Base-by-base conservation (phyloP, 2,888 invertebrate species). In the Priocnemis perturbator region DNA sequence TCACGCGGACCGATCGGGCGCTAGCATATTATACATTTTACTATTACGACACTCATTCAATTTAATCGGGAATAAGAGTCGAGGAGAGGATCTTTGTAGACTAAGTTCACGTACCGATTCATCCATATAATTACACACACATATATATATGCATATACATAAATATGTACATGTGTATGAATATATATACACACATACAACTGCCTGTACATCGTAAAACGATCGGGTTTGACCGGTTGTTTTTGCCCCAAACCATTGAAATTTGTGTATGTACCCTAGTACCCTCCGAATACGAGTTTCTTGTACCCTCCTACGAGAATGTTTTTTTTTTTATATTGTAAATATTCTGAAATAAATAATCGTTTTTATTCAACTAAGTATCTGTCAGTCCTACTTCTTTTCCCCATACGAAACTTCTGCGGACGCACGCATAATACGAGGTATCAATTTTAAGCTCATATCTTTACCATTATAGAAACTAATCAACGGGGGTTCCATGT, bases 321-420 rank as follows among this genome's bases (percentile, higher is more conserved):
- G 77, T 85, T 81, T 85, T 85, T 26, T 26, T 37, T 37, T 37
- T 85, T 84, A 86, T 86, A 88, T 81, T 88, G 88, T 88, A 88
- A 85, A 88, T 88, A 88, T 86, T 88, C 85, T 83, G 72, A 83
- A 88, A 88, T 88, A 88, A 88, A 88, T 87, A 85, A 87, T 87
- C 87, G 86, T 88, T 88, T 88, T 87, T 87, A 88, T 87, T 86
- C 85, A 83, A 81, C 20, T 45, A 65, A 15, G 7, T 37, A 47
- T 23, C 19, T 47, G 9, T 48, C 5, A 20, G 0, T 45, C 45
- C 45, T 5, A 45, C 1, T 5, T 14, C 53, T 19, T 23, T 11
- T 57, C 47, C 55, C 11, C 20, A 17, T n/a, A 23, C 20, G 15
- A 23, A 19, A 20, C n/a, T 11, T 45, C 5, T 19, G 20, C 23